A percentile compares a stretch with the other conserved stretches of the same genome.
Conservation (phyloP, 2,888 invertebrate species). For the Eupeodes latifasciatus region DNA sequence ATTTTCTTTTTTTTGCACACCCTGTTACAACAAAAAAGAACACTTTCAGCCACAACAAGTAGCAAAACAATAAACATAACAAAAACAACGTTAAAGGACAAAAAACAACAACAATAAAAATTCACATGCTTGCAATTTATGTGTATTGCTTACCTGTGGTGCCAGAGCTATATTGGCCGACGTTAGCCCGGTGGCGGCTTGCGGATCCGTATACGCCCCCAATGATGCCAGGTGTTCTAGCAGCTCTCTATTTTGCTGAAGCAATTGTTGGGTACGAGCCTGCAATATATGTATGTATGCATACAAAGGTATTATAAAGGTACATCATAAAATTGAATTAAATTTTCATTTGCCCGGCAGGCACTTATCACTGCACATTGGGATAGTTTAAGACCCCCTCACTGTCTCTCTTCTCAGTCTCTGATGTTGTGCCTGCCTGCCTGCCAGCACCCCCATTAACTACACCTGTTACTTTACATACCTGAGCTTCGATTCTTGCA, state of each 20-base stretch:
- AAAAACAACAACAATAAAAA: conserved; percentile 44
- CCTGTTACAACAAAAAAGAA: background rate
- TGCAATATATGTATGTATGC: conserved; percentile 82
- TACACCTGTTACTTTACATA: conserved; percentile 81
- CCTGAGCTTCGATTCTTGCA: conserved; percentile 97
- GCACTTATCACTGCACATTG: conserved; percentile 3
- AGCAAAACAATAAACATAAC: conserved; percentile 25
- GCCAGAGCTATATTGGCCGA: conserved; percentile 85
- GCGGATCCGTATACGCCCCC: conserved; percentile 94
- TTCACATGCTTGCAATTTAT: conserved; percentile 42
- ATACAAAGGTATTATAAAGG: no score
- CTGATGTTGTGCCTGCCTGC: no score
- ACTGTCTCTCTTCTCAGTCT: no score
- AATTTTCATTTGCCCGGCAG: conserved; percentile 42
- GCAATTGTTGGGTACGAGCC: conserved; percentile 95
- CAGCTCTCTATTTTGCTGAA: conserved; percentile 97
- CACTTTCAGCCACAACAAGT: background rate
- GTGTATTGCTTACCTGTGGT: conserved; percentile 88
- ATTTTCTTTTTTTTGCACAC: background rate
- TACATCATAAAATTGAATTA: conserved; percentile 42
- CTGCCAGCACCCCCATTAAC: no score
- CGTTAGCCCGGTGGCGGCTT: conserved; percentile 86
- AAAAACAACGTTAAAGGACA: conserved; percentile 23
- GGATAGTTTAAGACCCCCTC: background rate
- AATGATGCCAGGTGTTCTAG: conserved; percentile 97